These are phyloP conservation scores for Scaptomyza pallida DNA, from an alignment of 1,140 invertebrate genomes.

Conservation along the genomic window DNA sequence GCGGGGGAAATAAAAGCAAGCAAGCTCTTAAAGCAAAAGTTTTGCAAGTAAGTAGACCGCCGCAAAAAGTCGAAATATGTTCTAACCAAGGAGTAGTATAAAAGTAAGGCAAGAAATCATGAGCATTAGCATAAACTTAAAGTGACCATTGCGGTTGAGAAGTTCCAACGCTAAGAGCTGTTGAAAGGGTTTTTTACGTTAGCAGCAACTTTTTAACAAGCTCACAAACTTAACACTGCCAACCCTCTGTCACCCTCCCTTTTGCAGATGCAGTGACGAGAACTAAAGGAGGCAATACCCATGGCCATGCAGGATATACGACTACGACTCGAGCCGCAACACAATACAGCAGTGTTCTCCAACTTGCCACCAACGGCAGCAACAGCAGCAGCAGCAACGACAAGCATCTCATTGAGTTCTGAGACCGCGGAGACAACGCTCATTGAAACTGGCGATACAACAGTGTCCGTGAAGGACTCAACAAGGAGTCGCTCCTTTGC, in stretches of 20 bases:
- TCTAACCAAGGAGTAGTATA: constrained; percentile 15
- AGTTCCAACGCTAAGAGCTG: constrained; percentile 31
- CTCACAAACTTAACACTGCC: constrained; percentile 20
- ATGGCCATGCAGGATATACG: constrained; percentile 80
- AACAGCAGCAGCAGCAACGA: constrained; percentile 6
- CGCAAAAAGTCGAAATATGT: constrained; percentile 27
- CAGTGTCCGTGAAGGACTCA: neutral
- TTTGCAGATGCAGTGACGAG: constrained; percentile 50
- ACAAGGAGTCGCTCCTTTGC: constrained; percentile 1
- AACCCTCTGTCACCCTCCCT: neutral
- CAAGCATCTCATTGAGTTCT: constrained; percentile 8
- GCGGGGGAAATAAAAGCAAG: constrained; percentile 3
- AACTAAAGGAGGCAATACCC: neutral
- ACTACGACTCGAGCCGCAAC: constrained; percentile 73
- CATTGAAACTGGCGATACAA: constrained; percentile 53
- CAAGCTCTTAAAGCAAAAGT: constrained; percentile 48
- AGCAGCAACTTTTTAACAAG: constrained; percentile 49
- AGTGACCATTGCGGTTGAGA: constrained; percentile 44
- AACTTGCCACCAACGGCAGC: constrained; percentile 27
- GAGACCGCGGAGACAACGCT: constrained; percentile 63
- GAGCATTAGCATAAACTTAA: constrained; percentile 57
- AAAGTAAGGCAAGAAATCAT: constrained; percentile 63
- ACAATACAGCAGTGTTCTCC: constrained; percentile 64
- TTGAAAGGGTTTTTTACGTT: constrained; percentile 41
- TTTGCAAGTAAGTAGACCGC: constrained; percentile 18